Evolutionary conservation across 2,888 invertebrate genomes (phyloP).

Genomic region (Timema cristinae): DNA sequence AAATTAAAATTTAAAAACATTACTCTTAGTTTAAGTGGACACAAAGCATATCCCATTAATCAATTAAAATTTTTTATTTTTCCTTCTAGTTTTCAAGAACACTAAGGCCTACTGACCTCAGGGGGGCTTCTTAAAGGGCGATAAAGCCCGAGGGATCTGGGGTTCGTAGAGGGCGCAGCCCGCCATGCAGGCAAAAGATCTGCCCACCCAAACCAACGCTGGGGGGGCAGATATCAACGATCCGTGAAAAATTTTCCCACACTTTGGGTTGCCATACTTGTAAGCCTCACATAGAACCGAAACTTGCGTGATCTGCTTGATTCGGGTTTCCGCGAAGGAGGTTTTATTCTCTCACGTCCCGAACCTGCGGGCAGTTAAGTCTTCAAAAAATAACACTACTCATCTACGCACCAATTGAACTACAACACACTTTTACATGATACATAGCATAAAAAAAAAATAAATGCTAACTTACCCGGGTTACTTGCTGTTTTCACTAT

Average conservation of each 20-base stretch:
- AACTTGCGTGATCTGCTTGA: conserved; percentile 99
- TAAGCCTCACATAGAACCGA: conserved; percentile 98
- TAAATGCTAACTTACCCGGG: too few species aligned
- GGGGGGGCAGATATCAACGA: conserved; percentile 98
- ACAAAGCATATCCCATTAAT: too few species aligned
- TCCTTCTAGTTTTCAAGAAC: too few species aligned
- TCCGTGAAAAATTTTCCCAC: conserved; percentile 99
- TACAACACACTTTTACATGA: too few species aligned
- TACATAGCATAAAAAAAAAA: too few species aligned
- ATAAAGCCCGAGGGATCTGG: conserved; percentile 97
- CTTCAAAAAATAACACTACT: too few species aligned
- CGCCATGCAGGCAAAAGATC: conserved; percentile 99
- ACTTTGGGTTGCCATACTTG: conserved; percentile 99
- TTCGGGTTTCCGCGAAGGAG: conserved; percentile 96
- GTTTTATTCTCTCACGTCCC: conserved; percentile 99
- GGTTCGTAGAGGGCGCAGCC: conserved; percentile 96
- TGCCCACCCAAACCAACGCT: conserved; percentile 96
- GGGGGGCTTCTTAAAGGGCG: conserved; percentile 94
- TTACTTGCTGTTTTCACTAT: too few species aligned
- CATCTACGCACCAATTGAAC: too few species aligned
- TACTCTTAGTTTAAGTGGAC: too few species aligned
- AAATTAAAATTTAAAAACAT: too few species aligned
- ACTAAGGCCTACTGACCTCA: conserved; percentile 50
- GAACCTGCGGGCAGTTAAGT: conserved; percentile 56
- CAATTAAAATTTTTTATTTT: too few species aligned